phyloP scores from a whole-genome alignment of 1,140 invertebrate species.

The Subanguina moxae region DNA sequence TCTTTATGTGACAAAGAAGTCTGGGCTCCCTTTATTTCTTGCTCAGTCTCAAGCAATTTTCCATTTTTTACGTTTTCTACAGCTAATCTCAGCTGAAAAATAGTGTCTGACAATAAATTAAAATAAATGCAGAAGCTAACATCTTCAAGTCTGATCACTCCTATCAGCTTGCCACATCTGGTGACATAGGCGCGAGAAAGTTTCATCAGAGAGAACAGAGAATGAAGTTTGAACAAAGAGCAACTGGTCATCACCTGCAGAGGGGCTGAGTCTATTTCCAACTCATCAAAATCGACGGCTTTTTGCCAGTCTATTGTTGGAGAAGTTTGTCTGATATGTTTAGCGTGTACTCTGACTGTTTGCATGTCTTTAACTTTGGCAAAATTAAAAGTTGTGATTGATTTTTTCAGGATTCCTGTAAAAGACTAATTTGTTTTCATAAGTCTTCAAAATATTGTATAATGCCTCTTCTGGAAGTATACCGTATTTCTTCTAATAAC shows the following conservation, averaged over 20 bases:
- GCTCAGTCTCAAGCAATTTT: slow-evolving; percentile 12
- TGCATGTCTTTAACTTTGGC: background rate
- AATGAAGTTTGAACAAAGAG: slow-evolving; percentile 87
- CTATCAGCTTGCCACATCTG: slow-evolving; percentile 84
- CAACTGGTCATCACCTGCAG: slow-evolving; percentile 93
- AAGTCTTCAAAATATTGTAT: too few relatives aligned
- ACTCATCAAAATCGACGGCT: slow-evolving; percentile 26
- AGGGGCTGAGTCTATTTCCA: slow-evolving; percentile 67
- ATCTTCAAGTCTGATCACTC: slow-evolving; percentile 90
- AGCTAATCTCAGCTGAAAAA: slow-evolving; percentile 33
- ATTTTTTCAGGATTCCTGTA: too few relatives aligned
- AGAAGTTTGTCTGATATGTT: slow-evolving; percentile 34
- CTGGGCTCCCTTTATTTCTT: background rate
- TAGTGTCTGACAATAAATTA: background rate
- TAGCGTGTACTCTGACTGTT: background rate
- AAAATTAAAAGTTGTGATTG: background rate
- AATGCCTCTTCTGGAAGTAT: too few relatives aligned
- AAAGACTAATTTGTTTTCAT: too few relatives aligned
- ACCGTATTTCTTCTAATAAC: too few relatives aligned
- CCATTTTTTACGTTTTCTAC: slow-evolving; percentile 40
- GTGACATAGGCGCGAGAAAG: slow-evolving; percentile 95
- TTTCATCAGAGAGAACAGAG: slow-evolving; percentile 92
- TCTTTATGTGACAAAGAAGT: slow-evolving; percentile 6
- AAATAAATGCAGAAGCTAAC: slow-evolving; percentile 62
- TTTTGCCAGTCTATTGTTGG: slow-evolving; percentile 63